Percentiles rank a stretch among this genome's conserved stretches.
These are phyloP conservation scores for Epinotia demarniana DNA, from an alignment of 2,888 invertebrate genomes.

Conservation along the genomic window DNA sequence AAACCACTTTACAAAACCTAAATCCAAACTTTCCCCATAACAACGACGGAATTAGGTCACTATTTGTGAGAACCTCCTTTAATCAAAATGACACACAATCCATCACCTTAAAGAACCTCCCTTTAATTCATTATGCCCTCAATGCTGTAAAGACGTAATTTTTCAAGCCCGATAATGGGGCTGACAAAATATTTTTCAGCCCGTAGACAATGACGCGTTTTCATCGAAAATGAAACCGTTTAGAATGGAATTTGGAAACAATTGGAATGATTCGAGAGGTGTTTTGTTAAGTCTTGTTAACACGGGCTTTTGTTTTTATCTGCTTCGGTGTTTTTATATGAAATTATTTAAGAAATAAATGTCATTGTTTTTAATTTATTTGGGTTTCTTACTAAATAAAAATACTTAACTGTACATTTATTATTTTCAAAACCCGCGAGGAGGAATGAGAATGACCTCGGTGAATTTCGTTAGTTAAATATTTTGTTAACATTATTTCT, in stretches of 20 bases:
- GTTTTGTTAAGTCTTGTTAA: background rate
- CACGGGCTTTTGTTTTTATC: background rate
- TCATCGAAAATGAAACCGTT: conserved; percentile 32
- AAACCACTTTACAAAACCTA: background rate
- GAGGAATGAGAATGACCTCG: too few species aligned
- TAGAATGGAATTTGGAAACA: conserved; percentile 21
- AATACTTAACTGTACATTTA: too few species aligned
- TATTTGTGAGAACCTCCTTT: conserved; percentile 39
- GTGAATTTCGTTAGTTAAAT: too few species aligned
- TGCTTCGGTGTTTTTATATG: background rate
- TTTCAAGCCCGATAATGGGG: conserved; percentile 40
- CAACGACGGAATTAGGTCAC: conserved; percentile 25
- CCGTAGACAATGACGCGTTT: conserved; percentile 40
- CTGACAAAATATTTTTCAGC: conserved; percentile 38
- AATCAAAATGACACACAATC: conserved; percentile 43
- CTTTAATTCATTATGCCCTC: conserved; percentile 34
- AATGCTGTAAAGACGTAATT: conserved; percentile 43
- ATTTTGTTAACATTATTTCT: too few species aligned
- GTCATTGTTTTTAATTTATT: too few species aligned
- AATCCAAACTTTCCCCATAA: conserved; percentile 16
- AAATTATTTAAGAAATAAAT: too few species aligned
- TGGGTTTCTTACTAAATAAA: too few species aligned
- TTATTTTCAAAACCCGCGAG: too few species aligned
- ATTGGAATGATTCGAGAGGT: conserved; percentile 18
- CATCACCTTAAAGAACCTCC: conserved; percentile 41